A percentile compares a stretch with the other conserved stretches of the same genome.
Conservation (phyloP, 2,888 invertebrate species). For the Trissonchulus latispiculum region DNA sequence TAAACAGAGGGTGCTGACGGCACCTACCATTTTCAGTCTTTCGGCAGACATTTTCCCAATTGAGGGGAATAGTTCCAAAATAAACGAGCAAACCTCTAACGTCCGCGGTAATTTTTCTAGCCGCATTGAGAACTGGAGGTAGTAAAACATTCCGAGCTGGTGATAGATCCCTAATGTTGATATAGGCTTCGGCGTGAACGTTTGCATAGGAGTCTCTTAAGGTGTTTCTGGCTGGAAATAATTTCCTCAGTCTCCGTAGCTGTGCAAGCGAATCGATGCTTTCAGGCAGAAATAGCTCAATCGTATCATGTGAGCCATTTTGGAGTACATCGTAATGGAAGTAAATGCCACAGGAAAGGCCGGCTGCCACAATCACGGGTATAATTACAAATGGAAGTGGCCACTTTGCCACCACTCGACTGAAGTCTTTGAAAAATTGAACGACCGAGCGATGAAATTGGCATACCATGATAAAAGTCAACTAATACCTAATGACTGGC, state of each 20-base stretch:
- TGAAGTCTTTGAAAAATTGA: constrained; percentile 27
- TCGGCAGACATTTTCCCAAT: background rate
- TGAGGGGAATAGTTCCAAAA: background rate
- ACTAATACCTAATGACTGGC: background rate
- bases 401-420: constrained; percentile 35
- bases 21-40: background rate
- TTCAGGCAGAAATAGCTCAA: constrained; percentile 39
- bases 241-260: constrained; percentile 22
- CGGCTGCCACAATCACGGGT: constrained; percentile 32
- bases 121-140: background rate
- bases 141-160: background rate
- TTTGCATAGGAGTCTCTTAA: constrained; percentile 36
- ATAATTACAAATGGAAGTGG: constrained; percentile 37
- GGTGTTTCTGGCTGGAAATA: constrained; percentile 38
- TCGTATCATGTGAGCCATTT: background rate
- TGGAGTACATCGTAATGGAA: background rate
- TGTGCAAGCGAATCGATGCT: constrained; percentile 35
- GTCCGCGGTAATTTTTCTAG: background rate
- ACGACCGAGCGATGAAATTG: constrained; percentile 20
- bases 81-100: background rate
- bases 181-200: constrained; percentile 33
- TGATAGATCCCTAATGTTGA: constrained; percentile 32
- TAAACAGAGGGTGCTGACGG: constrained; percentile 1
- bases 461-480: background rate
- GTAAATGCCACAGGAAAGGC: constrained; percentile 5